phyloP scores from a whole-genome alignment of 2,113 vertebrate species.

The Cyprinodon variegatus region DNA sequence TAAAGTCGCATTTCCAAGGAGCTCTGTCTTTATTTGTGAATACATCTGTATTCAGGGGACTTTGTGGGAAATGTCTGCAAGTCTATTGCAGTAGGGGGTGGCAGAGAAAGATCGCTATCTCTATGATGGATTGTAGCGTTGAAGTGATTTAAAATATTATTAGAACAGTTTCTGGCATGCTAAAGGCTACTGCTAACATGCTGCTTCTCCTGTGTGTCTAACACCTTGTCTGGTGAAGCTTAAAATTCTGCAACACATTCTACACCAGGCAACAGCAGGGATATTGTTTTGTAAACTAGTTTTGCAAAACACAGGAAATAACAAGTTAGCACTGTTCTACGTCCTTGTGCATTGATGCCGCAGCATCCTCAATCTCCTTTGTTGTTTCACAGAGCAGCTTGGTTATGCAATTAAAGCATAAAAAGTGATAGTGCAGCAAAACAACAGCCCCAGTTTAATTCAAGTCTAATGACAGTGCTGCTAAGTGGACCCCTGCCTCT shows the following conservation, averaged over 20 bases:
- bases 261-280: conserved; percentile 16
- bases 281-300: neutral
- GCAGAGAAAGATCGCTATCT: conserved; percentile 73
- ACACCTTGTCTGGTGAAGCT: conserved; percentile 63
- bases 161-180: conserved; percentile 53
- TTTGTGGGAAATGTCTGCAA: conserved; percentile 33
- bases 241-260: conserved; percentile 56
- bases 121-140: conserved; percentile 77
- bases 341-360: conserved; percentile 10
- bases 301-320: neutral
- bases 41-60: conserved; percentile 27
- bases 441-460: conserved; percentile 76
- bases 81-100: conserved; percentile 40
- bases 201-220: conserved; percentile 49
- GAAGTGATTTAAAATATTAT: conserved; percentile 69
- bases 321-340: conserved; percentile 1
- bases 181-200: conserved; percentile 59
- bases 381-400: conserved; percentile 48
- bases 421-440: conserved; percentile 74
- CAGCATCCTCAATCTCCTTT: conserved; percentile 31
- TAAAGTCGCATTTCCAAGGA: conserved; percentile 10
- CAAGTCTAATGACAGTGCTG: conserved; percentile 70
- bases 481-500: conserved; percentile 71
- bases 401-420: conserved; percentile 73
- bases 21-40: conserved; percentile 12